Base-by-base conservation (phyloP, 1,140 invertebrate species). In the Orius insidiosus region DNA sequence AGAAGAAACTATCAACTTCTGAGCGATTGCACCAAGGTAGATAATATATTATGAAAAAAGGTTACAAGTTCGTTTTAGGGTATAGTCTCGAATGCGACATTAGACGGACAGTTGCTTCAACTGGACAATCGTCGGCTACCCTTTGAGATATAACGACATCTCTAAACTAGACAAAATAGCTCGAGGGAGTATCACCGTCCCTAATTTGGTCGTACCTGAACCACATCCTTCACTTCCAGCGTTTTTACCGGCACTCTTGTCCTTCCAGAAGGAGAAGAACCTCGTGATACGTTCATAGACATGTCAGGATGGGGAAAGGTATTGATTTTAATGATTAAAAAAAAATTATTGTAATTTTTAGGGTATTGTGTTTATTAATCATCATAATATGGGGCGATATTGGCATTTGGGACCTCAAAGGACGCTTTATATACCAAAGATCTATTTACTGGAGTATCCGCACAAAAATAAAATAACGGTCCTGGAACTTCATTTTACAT, bases 351-450 rank as follows among this genome's bases (percentile, higher is more conserved):
- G n/a, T 9, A 11, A 11, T 49, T 59, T 54, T 43, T 41, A 67
- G 69, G 82, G 81, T 11, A 63, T 78, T 13, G 70, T 74, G 14
- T 82, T 74, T 61, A 59, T 86, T 1, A 87, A 86, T 57, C 73
- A 70, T 2, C 62, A 72, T 52, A 81, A 82, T 58, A 59, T 86
- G 32, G 82, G 83, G 1, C 66, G 81, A 32, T 86, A 85, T 60
- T 87, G 83, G 83, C 53, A 63, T 2, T 68, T 68, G 7, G 81
- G 82, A 5, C 81, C 82, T 3, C 83, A 87, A 62, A 59, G 78
- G 1, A 85, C 80, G 0, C 56, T 87, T 1, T 86, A 82, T 54
- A 65, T 82, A 7, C 82, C 83, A 6, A 66, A 42, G 2, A 14
- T 8, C 18, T 50, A 19, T 18, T 14, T 50, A 8, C 10, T 19